Base-by-base conservation (phyloP, 2,113 vertebrate species). In the Sapayoa aenigma region DNA sequence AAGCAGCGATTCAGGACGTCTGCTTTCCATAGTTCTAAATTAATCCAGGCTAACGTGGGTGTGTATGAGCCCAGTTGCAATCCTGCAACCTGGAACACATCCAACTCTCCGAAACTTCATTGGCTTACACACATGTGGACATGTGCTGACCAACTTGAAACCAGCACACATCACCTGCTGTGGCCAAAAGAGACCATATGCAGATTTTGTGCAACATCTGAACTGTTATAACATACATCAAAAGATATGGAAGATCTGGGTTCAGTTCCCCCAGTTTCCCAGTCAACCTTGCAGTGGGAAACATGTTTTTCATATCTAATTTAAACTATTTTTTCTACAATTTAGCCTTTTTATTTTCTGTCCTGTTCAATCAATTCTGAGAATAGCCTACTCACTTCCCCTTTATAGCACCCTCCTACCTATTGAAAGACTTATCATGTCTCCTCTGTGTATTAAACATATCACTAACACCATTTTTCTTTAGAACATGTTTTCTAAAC, bases 11-110 rank as follows among this genome's bases (percentile, higher is more conserved):
- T 68, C 60, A 82, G 74, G 44, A 68, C 23, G 39, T 52, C 76
- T 77, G 2, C 83, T 90, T 92, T 69, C 50, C 73, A 75, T 69
- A 62, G 47, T 78, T 89, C 81, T 91, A 84, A 93, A 59, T 87
- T 81, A 76, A 78, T 1, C 39, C 1, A 1, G 30, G 55, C 33
- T 89, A 59, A 21, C 0, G 2, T 17, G 6, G 35, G 33, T 55
- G 25, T 31, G 25, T 39, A 59, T 10, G 37, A 95, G 35, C 30
- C 42, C 35, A 33, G 42, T 12, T 75, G 60, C 46, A 72, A 60
- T 87, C 90, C 87, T 67, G 77, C 74, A 69, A 68, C 47, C 59
- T 89, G 77, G 59, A 87, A 47, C 39, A 42, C 4, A 14, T 39
- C 44, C 56, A 81, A 5, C 37, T 68, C 6, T 9, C 59, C 24